These are phyloP conservation scores for Ochropleura plecta DNA, from an alignment of 2,888 invertebrate species.

Conservation along the genomic window DNA sequence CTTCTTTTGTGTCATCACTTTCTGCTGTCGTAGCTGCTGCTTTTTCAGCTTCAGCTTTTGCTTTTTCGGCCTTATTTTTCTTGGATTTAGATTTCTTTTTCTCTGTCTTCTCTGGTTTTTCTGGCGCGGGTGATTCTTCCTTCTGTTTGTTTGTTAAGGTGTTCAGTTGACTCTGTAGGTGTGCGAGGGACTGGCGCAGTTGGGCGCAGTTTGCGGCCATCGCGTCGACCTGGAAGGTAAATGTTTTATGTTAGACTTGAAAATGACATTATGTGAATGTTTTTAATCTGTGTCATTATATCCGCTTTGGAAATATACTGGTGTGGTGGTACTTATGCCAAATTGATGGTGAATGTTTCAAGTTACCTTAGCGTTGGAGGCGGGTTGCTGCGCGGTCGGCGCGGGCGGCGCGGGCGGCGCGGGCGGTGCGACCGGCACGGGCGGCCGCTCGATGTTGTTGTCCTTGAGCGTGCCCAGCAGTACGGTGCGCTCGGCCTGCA, in stretches of 20 bases:
- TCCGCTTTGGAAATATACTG: too few relatives aligned
- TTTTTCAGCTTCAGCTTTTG: conserved; percentile 70
- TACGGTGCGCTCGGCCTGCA: conserved; percentile 88
- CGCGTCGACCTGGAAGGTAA: conserved; percentile 86
- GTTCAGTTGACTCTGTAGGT: conserved; percentile 90
- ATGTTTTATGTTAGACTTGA: background rate
- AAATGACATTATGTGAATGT: background rate
- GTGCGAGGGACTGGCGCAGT: conserved; percentile 90
- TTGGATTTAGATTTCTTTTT: conserved; percentile 85
- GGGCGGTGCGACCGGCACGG: conserved; percentile 85
- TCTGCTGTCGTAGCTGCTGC: conserved; percentile 63
- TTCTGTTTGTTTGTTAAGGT: conserved; percentile 81
- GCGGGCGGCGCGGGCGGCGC: conserved; percentile 78
- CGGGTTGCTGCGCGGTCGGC: conserved; percentile 63
- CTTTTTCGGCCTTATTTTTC: conserved; percentile 77
- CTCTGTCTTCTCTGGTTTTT: conserved; percentile 73
- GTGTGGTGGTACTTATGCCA: too few relatives aligned
- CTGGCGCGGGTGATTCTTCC: conserved; percentile 81
- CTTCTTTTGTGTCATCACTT: conserved; percentile 61
- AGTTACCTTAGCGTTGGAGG: conserved; percentile 80
- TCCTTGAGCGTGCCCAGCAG: conserved; percentile 89
- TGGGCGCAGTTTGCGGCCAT: conserved; percentile 92
- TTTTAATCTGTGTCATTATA: too few relatives aligned
- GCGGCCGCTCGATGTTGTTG: conserved; percentile 90
- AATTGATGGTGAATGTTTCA: too few relatives aligned